Evolutionary conservation across 2,113 vertebrate genomes (phyloP), one percentile per base, ranked within the genome.

Genomic region (Larimichthys crocea): DNA sequence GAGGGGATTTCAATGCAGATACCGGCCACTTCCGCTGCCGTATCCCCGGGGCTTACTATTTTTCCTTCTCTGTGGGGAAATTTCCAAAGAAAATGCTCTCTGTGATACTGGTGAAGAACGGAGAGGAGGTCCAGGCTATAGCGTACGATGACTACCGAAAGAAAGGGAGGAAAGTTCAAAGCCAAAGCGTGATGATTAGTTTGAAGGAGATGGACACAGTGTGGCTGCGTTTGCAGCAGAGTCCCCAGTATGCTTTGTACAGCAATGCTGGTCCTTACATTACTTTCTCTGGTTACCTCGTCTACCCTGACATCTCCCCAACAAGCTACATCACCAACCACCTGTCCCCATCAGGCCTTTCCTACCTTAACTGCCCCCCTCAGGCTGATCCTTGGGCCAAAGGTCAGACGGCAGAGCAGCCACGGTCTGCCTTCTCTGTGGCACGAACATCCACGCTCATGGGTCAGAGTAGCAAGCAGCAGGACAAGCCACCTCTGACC

Each of bases 71-170:
- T 0, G 92, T 95, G 75, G 95, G 95, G 31, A 95, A 94, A 82
- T 96, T 93, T 48, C 95, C 95, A 0, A 93, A 93, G 75, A 96
- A 96, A 80, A 89, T 95, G 76, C 90, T 96, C 5, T 96, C 95
- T 5, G 94, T 96, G 42, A 94, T 96, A 53, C 88, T 96, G 87
- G 94, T 95, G 70, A 96, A 95, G 83, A 96, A 96, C 8, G 82
- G 91, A n/a, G 85, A 93, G 66, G 95, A 96, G 81, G 95, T 96
- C 48, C 95, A 96, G 61, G 93, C 94, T 5, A 95, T 95, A 5
- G 95, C 89, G 0, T 96, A 93, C 8, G 93, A 95, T 3, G 95
- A 94, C 76, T 92, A 94, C 88, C 87, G 86, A 40, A 94, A 93
- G 49, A 90, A 91, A 73, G 93, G 93, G 16, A 88, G 95, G 69